phyloP scores from a whole-genome alignment of 2,888 invertebrate species.

The Microchrysa polita region DNA sequence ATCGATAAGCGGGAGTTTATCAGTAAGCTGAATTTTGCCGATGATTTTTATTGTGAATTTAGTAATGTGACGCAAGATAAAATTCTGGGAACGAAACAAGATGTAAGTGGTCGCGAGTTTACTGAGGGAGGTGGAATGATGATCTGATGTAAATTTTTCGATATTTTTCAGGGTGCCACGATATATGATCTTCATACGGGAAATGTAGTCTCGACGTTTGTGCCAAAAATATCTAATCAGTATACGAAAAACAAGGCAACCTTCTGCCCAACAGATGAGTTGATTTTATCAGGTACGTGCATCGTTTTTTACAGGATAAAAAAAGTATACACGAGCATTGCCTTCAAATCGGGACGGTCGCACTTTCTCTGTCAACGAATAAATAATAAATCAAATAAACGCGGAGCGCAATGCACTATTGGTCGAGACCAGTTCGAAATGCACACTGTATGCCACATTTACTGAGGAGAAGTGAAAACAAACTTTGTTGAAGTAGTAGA shows the following conservation, averaged over 20 bases:
- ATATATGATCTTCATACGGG: slow-evolving; percentile 91
- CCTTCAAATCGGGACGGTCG: too few species aligned
- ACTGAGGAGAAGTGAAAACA: too few species aligned
- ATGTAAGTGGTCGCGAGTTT: slow-evolving; percentile 59
- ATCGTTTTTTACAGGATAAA: not conserved
- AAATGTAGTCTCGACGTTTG: slow-evolving; percentile 75
- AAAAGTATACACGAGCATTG: too few species aligned
- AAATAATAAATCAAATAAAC: too few species aligned
- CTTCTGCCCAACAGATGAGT: slow-evolving; percentile 91
- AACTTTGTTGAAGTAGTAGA: too few species aligned
- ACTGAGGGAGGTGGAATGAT: slow-evolving; percentile 56
- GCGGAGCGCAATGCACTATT: too few species aligned
- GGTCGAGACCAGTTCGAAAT: too few species aligned
- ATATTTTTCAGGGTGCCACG: slow-evolving; percentile 58
- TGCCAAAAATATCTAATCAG: slow-evolving; percentile 86
- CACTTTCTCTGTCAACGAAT: too few species aligned
- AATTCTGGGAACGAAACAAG: slow-evolving; percentile 88
- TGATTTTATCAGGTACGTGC: slow-evolving; percentile 81
- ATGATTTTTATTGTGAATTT: slow-evolving; percentile 92
- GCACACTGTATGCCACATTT: too few species aligned
- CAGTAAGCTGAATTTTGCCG: slow-evolving; percentile 76
- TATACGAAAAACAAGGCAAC: slow-evolving; percentile 95
- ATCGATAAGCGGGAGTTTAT: slow-evolving; percentile 61
- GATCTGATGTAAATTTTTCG: slow-evolving; percentile 65
- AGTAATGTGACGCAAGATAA: slow-evolving; percentile 85